Evolutionary conservation across 2,113 vertebrate species (phyloP).

Genomic region (Pholis gunnellus): DNA sequence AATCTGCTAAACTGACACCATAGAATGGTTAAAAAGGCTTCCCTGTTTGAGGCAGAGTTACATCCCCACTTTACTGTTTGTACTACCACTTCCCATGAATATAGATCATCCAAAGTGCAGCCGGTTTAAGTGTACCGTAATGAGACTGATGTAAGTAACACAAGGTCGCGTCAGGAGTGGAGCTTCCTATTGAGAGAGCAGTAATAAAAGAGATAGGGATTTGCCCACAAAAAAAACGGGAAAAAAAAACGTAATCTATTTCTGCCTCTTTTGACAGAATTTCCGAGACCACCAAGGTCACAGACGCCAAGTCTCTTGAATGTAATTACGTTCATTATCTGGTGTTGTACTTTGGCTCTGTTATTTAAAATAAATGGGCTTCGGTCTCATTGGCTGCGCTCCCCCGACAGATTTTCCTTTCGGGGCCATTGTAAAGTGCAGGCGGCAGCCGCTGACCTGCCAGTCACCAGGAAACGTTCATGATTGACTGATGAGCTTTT

Average conservation of each 20-base stretch:
- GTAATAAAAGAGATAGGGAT: slow-evolving; percentile 73
- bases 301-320: slow-evolving; percentile 62
- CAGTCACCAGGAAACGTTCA: slow-evolving; percentile 61
- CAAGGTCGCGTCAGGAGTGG: slow-evolving; percentile 67
- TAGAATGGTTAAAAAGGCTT: slow-evolving; percentile 30
- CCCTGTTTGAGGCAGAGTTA: slow-evolving; percentile 41
- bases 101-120: slow-evolving; percentile 53
- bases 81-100: slow-evolving; percentile 56
- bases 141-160: slow-evolving; percentile 65
- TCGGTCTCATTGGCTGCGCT: slow-evolving; percentile 53
- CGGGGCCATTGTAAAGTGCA: slow-evolving; percentile 43
- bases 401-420: slow-evolving; percentile 47
- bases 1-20: slow-evolving; percentile 40
- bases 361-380: slow-evolving; percentile 77
- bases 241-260: slow-evolving; percentile 72
- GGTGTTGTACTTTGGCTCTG: slow-evolving; percentile 58
- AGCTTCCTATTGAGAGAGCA: slow-evolving; percentile 60
- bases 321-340: slow-evolving; percentile 81
- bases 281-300: slow-evolving; percentile 75
- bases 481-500: slow-evolving; percentile 66
- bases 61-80: slow-evolving; percentile 40
- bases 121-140: slow-evolving; percentile 58
- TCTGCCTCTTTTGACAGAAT: slow-evolving; percentile 66
- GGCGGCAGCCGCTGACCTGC: slow-evolving; percentile 55
- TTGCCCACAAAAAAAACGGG: slow-evolving; percentile 63